phyloP scores from a whole-genome alignment of 2,888 invertebrate genomes.

The Drosophila parthenogenetica region DNA sequence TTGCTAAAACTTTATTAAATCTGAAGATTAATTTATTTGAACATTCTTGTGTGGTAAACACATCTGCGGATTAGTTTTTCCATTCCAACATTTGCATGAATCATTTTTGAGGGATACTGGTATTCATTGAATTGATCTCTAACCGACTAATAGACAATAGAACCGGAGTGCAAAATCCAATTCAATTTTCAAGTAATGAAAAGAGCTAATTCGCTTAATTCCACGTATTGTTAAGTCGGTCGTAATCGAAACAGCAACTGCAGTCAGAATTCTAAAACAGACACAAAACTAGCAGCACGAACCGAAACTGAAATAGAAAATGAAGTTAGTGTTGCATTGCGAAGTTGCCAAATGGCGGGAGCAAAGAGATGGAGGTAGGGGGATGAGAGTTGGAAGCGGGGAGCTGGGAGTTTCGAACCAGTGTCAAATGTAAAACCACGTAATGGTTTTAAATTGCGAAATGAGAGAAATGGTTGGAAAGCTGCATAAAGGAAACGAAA shows the following conservation, averaged over 20 bases:
- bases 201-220: constrained; percentile 74
- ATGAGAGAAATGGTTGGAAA: constrained; percentile 53
- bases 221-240: constrained; percentile 66
- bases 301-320: constrained; percentile 20
- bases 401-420: constrained; percentile 34
- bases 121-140: constrained; percentile 18
- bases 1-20: neutral
- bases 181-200: constrained; percentile 77
- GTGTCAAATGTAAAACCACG: constrained; percentile 77
- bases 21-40: neutral
- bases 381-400: neutral
- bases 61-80: neutral
- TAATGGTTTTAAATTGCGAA: constrained; percentile 77
- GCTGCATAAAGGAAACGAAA: constrained; percentile 17
- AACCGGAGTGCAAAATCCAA: constrained; percentile 50
- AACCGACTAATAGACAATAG: constrained; percentile 34
- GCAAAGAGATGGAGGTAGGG: constrained; percentile 1
- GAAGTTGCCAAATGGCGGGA: constrained; percentile 19
- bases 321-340: constrained; percentile 29
- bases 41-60: neutral
- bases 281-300: constrained; percentile 7
- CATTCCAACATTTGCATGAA: constrained; percentile 24
- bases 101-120: constrained; percentile 20
- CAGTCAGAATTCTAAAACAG: constrained; percentile 15
- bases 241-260: constrained; percentile 56